Percentiles rank a stretch among this genome's conserved stretches.
phyloP scores from a whole-genome alignment of 2,113 vertebrate species.

The Coptodon rendalli region DNA sequence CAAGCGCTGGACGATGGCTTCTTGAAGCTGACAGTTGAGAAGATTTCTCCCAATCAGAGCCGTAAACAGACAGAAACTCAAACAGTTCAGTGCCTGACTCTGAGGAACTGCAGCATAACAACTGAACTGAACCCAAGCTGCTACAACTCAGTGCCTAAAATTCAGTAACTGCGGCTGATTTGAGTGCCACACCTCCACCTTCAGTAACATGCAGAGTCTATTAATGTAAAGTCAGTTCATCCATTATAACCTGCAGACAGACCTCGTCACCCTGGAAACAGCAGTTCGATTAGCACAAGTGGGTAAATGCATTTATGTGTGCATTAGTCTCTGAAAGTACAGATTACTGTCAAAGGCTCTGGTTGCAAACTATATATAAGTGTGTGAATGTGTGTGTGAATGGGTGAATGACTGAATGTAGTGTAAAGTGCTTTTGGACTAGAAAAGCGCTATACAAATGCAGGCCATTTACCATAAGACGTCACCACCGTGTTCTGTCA shows the following conservation, averaged over 20 bases:
- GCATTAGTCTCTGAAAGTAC: neutral
- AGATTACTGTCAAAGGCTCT: neutral
- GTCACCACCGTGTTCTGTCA: neutral
- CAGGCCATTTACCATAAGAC: too few relatives aligned
- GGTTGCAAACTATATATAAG: neutral
- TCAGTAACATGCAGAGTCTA: neutral
- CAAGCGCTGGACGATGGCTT: neutral
- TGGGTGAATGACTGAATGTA: too few relatives aligned
- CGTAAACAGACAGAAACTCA: neutral
- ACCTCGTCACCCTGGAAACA: constrained; percentile 46
- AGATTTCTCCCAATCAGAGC: neutral
- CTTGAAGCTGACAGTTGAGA: neutral
- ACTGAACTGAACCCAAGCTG: neutral
- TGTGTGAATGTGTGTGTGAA: too few relatives aligned
- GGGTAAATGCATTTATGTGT: neutral
- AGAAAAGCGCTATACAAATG: too few relatives aligned
- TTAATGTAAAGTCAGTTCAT: constrained; percentile 16
- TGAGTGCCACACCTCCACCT: neutral
- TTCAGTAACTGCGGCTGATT: neutral
- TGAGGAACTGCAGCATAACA: neutral
- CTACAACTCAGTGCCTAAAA: neutral
- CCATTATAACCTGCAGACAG: neutral
- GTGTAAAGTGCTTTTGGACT: too few relatives aligned
- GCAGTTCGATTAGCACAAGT: constrained; percentile 18
- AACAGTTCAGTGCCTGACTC: neutral